Percentiles rank a stretch among this genome's conserved stretches.
phyloP scores from a whole-genome alignment of 2,888 invertebrate species.

The Cataglyphis rosenhaueri region DNA sequence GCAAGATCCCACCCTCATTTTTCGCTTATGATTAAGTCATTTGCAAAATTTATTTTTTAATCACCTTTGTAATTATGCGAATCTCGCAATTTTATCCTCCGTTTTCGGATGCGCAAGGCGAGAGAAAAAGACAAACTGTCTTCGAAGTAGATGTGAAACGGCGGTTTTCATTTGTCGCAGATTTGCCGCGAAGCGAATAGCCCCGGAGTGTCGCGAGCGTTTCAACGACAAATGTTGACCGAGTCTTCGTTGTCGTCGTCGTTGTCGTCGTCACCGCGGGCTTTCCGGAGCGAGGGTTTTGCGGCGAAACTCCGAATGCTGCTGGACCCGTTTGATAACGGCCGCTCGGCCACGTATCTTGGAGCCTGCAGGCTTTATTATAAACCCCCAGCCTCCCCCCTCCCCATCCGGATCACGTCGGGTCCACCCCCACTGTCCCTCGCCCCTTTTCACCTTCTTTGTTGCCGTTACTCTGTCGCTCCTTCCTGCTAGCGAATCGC shows the following conservation, averaged over 20 bases:
- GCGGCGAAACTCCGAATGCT: slow-evolving; percentile 81
- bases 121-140: not conserved
- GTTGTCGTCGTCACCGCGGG: slow-evolving; percentile 43
- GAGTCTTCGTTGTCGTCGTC: not conserved
- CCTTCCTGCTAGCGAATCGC: slow-evolving; percentile 35
- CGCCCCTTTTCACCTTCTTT: slow-evolving; percentile 65
- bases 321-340: slow-evolving; percentile 85
- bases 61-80: not conserved
- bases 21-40: slow-evolving; percentile 4
- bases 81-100: not conserved
- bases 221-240: slow-evolving; percentile 55
- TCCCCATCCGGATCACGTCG: slow-evolving; percentile 9
- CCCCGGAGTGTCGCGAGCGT: slow-evolving; percentile 56
- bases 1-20: not conserved
- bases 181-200: slow-evolving; percentile 60
- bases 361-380: slow-evolving; percentile 85
- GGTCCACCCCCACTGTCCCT: not conserved
- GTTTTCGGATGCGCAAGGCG: not conserved
- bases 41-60: not conserved
- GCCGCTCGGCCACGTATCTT: slow-evolving; percentile 83
- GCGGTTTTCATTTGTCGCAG: slow-evolving; percentile 5
- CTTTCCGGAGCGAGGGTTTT: slow-evolving; percentile 77
- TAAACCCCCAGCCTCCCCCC: slow-evolving; percentile 78
- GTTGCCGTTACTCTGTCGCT: slow-evolving; percentile 19
- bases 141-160: not conserved